Base-by-base conservation (phyloP, 2,797 vertebrate species). In the Eulemur rubriventer region DNA sequence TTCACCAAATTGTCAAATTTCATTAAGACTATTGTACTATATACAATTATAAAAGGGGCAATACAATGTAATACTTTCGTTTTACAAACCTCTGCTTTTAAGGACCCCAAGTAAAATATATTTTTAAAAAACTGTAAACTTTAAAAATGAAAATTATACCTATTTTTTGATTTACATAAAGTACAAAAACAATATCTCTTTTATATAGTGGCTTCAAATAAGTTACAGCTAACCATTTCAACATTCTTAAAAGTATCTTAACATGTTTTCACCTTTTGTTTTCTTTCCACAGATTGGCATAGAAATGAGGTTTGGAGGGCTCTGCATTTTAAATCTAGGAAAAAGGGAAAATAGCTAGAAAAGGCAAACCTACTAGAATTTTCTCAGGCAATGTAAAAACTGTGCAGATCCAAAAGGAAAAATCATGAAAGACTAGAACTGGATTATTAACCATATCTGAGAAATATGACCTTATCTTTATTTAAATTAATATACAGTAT, bases 211-310 rank as follows among this genome's bases (percentile, higher is more conserved):
- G 61, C 22, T 94, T 95, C 43, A 78, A 89, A 59, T 90, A 94
- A 97, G 70, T 86, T 73, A 93, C 0, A 83, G 18, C 75, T 82
- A 73, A 35, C 73, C 90, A 76, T 78, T 90, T 79, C n/a, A 90
- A 67, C 63, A 90, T 79, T 83, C 52, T 91, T 59, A 43, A 73
- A 88, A 75, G 57, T 17, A 69, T 9, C 35, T 84, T 90, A 73
- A 93, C 87, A 90, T 82, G 46, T 89, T 97, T 96, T 94, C 48
- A 35, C 20, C 30, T 92, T 67, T 26, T 93, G 65, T 91, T 50
- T 90, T 78, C 75, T 82, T 92, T 24, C 81, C 35, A 92, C 14
- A 63, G 22, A 8, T 30, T 69, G 10, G 52, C 38, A 38, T 2
- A 87, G 50, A 7, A 97, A 96, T 72, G 43, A 82, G 28, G 20